These are phyloP conservation scores for Scaptomyza parva DNA, from an alignment of 2,888 invertebrate genomes.

Conservation along the genomic window DNA sequence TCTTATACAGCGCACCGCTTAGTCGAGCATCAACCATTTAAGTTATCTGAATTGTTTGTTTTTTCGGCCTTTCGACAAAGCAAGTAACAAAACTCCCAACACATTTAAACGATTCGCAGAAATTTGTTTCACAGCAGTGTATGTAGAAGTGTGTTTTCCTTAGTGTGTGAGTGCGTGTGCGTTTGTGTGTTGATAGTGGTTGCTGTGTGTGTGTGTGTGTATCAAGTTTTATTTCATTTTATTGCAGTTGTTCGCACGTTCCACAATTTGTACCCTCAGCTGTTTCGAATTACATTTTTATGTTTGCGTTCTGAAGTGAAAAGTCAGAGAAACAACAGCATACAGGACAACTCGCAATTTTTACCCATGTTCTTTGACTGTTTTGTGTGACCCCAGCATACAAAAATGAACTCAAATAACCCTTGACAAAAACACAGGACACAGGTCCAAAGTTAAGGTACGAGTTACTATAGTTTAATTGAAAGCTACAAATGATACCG, in stretches of 20 bases:
- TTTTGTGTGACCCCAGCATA: neutral
- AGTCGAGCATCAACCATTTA: neutral
- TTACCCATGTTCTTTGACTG: neutral
- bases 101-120: constrained; percentile 30
- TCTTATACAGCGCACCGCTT: neutral
- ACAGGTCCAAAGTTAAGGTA: neutral
- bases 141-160: constrained; percentile 24
- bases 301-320: constrained; percentile 42
- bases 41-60: neutral
- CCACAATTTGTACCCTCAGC: constrained; percentile 50
- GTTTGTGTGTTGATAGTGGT: neutral
- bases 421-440: no score
- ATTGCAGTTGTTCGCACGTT: constrained; percentile 41
- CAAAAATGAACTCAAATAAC: constrained; percentile 23
- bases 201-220: constrained; percentile 20
- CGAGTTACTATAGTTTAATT: neutral
- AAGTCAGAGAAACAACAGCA: constrained; percentile 27
- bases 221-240: constrained; percentile 35
- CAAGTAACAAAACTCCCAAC: constrained; percentile 8
- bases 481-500: neutral
- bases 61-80: constrained; percentile 7
- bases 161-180: neutral
- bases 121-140: constrained; percentile 52
- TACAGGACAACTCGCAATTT: constrained; percentile 6
- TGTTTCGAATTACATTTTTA: constrained; percentile 58